Evolutionary conservation across 2,113 vertebrate species (phyloP).

Genomic region (Thomomys bottae): DNA sequence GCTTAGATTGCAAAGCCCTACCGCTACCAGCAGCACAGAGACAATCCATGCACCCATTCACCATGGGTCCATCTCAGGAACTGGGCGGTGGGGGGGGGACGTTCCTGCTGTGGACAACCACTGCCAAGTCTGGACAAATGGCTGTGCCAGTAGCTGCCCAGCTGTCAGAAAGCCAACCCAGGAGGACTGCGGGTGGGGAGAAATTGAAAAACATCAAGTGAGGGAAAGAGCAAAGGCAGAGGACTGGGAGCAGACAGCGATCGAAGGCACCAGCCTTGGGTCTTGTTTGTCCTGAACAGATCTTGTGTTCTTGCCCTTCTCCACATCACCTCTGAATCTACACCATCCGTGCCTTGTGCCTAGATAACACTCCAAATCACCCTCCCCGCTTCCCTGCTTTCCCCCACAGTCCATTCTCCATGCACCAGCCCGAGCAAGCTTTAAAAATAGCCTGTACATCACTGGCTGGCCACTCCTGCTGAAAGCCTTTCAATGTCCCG

Average conservation of each 20-base stretch:
- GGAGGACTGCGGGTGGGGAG: not conserved
- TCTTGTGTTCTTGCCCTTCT: not conserved
- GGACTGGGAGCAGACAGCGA: not conserved
- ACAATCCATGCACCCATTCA: not conserved
- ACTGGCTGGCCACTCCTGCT: not conserved
- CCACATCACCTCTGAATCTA: not conserved
- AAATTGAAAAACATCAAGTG: too few relatives aligned
- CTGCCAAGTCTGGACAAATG: not conserved
- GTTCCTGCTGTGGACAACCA: not conserved
- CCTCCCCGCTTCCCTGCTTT: not conserved
- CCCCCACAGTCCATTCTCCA: not conserved
- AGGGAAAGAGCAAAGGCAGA: too few relatives aligned
- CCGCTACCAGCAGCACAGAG: not conserved
- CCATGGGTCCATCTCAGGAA: rapidly evolving
- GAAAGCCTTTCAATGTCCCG: not conserved
- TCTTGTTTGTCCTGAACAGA: not conserved
- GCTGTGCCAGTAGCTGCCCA: not conserved
- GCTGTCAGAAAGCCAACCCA: not conserved
- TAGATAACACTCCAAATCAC: not conserved
- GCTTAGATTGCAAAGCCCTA: not conserved
- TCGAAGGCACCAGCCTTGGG: not conserved
- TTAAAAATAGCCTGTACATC: slow-evolving; percentile 53
- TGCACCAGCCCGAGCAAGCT: not conserved
- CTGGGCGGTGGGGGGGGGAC: not conserved
- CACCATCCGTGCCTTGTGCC: not conserved